phyloP scores from a whole-genome alignment of 1,140 invertebrate genomes.

The Drosophila miranda region DNA sequence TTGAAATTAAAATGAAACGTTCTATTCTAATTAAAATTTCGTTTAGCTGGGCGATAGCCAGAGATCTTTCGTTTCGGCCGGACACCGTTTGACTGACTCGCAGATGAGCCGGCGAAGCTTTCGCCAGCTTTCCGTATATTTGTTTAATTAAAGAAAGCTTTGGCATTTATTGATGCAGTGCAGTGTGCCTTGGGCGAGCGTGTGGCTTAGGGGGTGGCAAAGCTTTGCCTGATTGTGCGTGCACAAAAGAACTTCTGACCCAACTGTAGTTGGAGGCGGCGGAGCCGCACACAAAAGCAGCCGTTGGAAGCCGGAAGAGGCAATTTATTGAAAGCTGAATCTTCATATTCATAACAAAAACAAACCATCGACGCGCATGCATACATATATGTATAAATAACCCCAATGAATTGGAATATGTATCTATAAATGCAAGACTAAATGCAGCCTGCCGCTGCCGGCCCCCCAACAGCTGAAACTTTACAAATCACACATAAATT shows the following conservation, averaged over 20 bases:
- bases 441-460: no score
- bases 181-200: neutral
- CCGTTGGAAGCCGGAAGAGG: conserved; percentile 50
- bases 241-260: conserved; percentile 32
- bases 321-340: conserved; percentile 52
- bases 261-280: neutral
- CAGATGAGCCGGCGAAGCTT: conserved; percentile 38
- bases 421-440: neutral
- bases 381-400: conserved; percentile 7
- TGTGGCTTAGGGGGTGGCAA: conserved; percentile 32
- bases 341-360: conserved; percentile 62
- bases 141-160: conserved; percentile 73
- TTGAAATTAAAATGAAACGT: conserved; percentile 44
- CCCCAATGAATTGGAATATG: neutral
- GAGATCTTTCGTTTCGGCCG: conserved; percentile 82
- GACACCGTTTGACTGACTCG: conserved; percentile 81
- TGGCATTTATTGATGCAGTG: conserved; percentile 67
- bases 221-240: conserved; percentile 35
- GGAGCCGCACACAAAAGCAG: conserved; percentile 1
- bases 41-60: conserved; percentile 59
- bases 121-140: conserved; percentile 63
- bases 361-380: conserved; percentile 25
- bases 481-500: conserved; percentile 53
- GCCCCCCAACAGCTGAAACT: conserved; percentile 46
- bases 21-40: conserved; percentile 64